These are phyloP conservation scores for Hapalemur alaotrensis DNA, from an alignment of 2,797 vertebrate genomes.

Conservation along the genomic window DNA sequence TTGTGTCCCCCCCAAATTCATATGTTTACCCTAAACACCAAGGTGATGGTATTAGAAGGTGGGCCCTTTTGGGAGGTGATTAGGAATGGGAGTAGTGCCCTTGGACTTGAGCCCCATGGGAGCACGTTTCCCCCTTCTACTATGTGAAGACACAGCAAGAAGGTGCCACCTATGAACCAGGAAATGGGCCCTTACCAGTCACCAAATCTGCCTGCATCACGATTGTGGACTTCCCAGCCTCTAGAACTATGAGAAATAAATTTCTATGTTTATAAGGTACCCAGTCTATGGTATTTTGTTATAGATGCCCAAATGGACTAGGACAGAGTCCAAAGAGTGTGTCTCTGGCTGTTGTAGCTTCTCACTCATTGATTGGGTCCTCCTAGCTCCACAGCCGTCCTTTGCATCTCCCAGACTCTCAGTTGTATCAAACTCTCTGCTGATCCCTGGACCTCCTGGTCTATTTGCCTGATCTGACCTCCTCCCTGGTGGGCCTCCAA, in stretches of 20 bases:
- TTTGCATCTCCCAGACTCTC: neutral
- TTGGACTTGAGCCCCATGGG: neutral
- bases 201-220: neutral
- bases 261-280: neutral
- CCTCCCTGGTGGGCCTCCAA: neutral
- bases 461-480: neutral
- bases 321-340: neutral
- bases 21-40: neutral
- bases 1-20: neutral
- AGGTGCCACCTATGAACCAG: neutral
- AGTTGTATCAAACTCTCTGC: neutral
- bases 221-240: neutral
- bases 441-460: neutral
- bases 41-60: neutral
- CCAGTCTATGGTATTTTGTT: neutral
- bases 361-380: neutral
- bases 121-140: neutral
- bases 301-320: neutral
- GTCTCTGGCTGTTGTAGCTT: neutral
- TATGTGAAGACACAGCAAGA: neutral
- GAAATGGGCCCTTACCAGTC: neutral
- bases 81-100: neutral
- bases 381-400: neutral
- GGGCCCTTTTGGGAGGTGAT: neutral
- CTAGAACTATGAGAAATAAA: neutral